phyloP scores from a whole-genome alignment of 2,888 invertebrate genomes.

The Eustalomyia histrio region DNA sequence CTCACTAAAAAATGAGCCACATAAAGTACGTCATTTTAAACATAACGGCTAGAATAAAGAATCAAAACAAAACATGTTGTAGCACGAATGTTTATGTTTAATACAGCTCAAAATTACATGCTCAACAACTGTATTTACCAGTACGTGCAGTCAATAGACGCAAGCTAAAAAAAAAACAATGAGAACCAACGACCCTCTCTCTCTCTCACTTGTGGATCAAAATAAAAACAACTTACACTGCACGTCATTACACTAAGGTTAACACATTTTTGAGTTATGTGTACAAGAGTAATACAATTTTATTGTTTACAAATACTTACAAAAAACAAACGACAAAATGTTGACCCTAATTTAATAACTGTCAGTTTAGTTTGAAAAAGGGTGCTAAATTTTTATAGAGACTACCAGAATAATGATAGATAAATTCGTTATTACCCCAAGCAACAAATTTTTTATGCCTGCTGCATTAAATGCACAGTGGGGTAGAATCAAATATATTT shows the following conservation, averaged over 20 bases:
- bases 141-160: neutral
- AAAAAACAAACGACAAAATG: no score
- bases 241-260: neutral
- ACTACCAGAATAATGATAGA: neutral
- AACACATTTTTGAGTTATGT: no score
- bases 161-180: slow-evolving; percentile 9
- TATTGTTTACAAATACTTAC: no score
- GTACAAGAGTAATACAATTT: no score
- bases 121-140: neutral
- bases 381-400: neutral
- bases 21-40: slow-evolving; percentile 25
- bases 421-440: neutral
- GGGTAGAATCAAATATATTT: no score
- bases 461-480: no score
- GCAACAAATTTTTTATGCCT: neutral
- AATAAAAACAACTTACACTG: neutral
- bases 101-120: slow-evolving; percentile 5
- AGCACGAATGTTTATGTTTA: slow-evolving; percentile 41
- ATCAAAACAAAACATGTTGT: slow-evolving; percentile 40
- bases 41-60: slow-evolving; percentile 32
- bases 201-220: slow-evolving; percentile 19
- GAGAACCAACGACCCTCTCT: neutral
- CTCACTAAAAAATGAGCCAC: slow-evolving; percentile 10
- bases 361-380: neutral
- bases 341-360: neutral